These are phyloP conservation scores for Ephestia elutella DNA, from an alignment of 1,140 invertebrate species.

Conservation along the genomic window DNA sequence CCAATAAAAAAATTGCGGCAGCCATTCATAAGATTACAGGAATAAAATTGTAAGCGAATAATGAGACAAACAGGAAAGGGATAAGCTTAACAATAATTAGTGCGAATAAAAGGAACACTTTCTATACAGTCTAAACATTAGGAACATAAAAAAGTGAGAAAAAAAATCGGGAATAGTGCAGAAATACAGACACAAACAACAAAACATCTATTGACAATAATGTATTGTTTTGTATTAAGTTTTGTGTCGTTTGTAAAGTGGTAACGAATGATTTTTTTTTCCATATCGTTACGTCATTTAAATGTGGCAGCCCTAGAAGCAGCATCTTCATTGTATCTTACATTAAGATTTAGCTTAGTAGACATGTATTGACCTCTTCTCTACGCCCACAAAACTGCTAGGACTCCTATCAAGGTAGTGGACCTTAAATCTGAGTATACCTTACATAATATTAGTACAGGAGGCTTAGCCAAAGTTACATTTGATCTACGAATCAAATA, in stretches of 20 bases:
- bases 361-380: no score
- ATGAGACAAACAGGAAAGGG: background rate
- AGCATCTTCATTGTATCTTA: no score
- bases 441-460: no score
- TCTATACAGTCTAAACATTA: background rate
- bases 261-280: background rate
- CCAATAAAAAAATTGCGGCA: background rate
- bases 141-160: background rate
- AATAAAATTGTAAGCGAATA: background rate
- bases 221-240: background rate
- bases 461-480: no score
- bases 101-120: conserved; percentile 1
- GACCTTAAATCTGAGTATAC: no score
- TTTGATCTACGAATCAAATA: no score
- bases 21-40: background rate
- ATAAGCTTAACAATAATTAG: conserved; percentile 11
- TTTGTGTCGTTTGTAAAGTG: conserved; percentile 9
- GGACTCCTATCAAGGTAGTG: no score
- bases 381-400: no score
- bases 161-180: no score
- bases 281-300: no score
- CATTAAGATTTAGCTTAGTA: no score
- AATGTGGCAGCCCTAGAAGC: no score
- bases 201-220: background rate
- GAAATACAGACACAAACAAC: conserved; percentile 11